phyloP scores from a whole-genome alignment of 2,113 vertebrate species.

The Rhegmatorhina hoffmannsi region DNA sequence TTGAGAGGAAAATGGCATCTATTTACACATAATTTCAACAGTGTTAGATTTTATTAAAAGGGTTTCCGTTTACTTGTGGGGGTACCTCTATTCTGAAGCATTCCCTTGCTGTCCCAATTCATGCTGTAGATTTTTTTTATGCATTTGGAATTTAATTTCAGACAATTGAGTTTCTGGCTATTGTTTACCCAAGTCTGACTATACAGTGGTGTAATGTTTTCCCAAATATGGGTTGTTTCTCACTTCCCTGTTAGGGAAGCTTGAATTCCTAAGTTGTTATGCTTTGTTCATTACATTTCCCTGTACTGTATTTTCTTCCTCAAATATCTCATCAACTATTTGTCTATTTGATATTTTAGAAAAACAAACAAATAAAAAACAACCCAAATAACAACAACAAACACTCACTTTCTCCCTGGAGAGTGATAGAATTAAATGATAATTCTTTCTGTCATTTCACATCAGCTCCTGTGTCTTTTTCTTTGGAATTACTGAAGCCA shows the following conservation, averaged over 20 bases:
- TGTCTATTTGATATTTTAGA: background rate
- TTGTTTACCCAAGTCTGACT: background rate
- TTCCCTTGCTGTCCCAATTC: background rate
- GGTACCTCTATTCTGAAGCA: background rate
- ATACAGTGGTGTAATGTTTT: background rate
- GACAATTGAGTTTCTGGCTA: background rate
- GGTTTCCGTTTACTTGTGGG: background rate
- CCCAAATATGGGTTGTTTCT: background rate
- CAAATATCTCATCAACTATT: background rate
- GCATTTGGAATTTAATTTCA: background rate
- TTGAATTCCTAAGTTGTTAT: background rate
- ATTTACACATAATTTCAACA: constrained; percentile 9
- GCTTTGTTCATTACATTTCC: background rate
- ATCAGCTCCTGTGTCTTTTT: background rate
- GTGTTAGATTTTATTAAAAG: background rate
- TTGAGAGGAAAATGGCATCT: constrained; percentile 11
- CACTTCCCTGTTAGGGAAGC: background rate
- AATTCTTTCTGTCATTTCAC: background rate
- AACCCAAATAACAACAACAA: background rate
- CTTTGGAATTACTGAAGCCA: background rate
- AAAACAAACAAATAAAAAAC: background rate
- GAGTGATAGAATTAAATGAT: background rate
- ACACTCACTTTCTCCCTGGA: background rate
- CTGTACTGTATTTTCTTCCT: constrained; percentile 30
- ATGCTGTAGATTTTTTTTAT: background rate